Evolutionary conservation across 1,140 invertebrate genomes (phyloP).

Genomic region (Steinernema feltiae): DNA sequence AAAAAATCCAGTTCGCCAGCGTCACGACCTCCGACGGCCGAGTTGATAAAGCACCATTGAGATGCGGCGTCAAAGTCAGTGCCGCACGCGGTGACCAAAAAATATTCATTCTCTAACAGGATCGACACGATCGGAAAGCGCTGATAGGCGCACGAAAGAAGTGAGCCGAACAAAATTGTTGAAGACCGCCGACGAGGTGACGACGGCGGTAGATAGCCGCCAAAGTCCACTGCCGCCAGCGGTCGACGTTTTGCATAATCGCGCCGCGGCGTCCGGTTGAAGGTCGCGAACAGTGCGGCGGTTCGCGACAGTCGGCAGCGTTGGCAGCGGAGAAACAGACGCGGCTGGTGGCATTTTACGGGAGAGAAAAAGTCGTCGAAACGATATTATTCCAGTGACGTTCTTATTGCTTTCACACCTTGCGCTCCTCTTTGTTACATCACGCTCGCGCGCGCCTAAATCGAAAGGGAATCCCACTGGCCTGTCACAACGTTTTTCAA

Average conservation of each 20-base stretch:
- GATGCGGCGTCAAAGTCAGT: no score
- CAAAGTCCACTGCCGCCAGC: conserved; percentile 9
- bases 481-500: not conserved
- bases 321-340: not conserved
- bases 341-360: not conserved
- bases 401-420: conserved; percentile 14
- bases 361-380: not conserved
- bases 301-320: not conserved
- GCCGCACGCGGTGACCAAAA: no score
- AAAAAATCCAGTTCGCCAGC: no score
- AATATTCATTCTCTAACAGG: not conserved
- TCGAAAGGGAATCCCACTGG: not conserved
- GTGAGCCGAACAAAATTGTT: not conserved
- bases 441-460: not conserved
- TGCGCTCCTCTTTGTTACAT: conserved; percentile 8
- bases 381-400: not conserved
- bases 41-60: no score
- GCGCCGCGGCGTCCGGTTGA: conserved; percentile 4
- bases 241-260: conserved; percentile 11
- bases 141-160: not conserved
- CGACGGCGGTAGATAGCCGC: not conserved
- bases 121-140: not conserved
- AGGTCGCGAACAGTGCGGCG: conserved; percentile 7
- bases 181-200: not conserved
- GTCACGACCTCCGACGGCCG: no score